phyloP scores from a whole-genome alignment of 2,797 vertebrate species.

The Megalops cyprinoides region DNA sequence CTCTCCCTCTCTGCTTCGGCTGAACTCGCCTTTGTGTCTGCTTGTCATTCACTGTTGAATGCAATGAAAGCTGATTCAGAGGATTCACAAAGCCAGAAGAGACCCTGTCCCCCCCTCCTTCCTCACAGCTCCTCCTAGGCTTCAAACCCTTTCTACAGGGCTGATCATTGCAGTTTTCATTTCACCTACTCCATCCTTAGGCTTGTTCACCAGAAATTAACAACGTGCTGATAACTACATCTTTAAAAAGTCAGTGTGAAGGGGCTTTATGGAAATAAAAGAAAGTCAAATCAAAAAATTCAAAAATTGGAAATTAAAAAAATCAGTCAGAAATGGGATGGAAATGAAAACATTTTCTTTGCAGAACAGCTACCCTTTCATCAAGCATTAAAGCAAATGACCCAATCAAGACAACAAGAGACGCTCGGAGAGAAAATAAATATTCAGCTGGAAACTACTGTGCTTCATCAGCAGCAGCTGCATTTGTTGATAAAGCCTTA shows the following conservation, averaged over 20 bases:
- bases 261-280: background rate
- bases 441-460: constrained; percentile 14
- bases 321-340: constrained; percentile 13
- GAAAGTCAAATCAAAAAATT: background rate
- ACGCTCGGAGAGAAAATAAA: background rate
- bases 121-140: constrained; percentile 54
- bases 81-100: constrained; percentile 78
- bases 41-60: constrained; percentile 80
- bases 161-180: constrained; percentile 21
- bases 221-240: constrained; percentile 29
- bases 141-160: constrained; percentile 52
- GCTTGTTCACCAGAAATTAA: constrained; percentile 43
- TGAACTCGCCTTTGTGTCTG: constrained; percentile 82
- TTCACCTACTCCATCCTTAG: constrained; percentile 15
- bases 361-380: constrained; percentile 7
- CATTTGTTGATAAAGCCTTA: constrained; percentile 59
- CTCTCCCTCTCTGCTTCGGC: constrained; percentile 51
- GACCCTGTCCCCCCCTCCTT: constrained; percentile 52
- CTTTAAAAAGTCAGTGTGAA: constrained; percentile 14
- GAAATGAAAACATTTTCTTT: constrained; percentile 9
- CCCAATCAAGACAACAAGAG: constrained; percentile 15
- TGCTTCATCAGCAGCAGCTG: constrained; percentile 41
- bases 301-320: background rate
- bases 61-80: constrained; percentile 74
- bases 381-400: constrained; percentile 8